phyloP scores from a whole-genome alignment of 2,888 invertebrate species.

The Tachystola acroxantha region DNA sequence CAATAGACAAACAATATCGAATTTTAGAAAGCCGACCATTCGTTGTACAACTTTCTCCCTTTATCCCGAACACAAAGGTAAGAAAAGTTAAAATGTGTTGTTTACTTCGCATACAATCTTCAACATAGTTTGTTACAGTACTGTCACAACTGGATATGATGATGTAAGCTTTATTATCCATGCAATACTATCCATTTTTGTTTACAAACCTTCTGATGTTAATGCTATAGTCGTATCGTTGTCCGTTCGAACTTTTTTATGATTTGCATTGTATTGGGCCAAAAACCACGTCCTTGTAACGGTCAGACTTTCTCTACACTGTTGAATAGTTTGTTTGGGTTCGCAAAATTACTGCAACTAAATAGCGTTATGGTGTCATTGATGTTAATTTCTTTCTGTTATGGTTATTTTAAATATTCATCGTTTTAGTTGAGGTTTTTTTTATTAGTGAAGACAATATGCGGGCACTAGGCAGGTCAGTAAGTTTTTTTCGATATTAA shows the following conservation, averaged over 20 bases:
- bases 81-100: slow-evolving; percentile 51
- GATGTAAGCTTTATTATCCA: slow-evolving; percentile 2
- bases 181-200: not conserved
- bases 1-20: slow-evolving; percentile 52
- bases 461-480: too few species aligned
- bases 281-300: slow-evolving; percentile 26
- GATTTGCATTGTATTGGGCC: slow-evolving; percentile 33
- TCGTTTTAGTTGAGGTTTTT: too few species aligned
- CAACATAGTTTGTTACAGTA: slow-evolving; percentile 5
- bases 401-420: slow-evolving; percentile 1
- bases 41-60: slow-evolving; percentile 72
- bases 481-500: too few species aligned
- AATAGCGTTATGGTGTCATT: slow-evolving; percentile 14
- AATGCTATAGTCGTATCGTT: not conserved
- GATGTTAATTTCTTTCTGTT: slow-evolving; percentile 7
- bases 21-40: slow-evolving; percentile 68
- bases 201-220: not conserved
- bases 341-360: slow-evolving; percentile 21
- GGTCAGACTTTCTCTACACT: slow-evolving; percentile 34
- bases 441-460: too few species aligned
- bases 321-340: slow-evolving; percentile 36
- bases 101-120: slow-evolving; percentile 17
- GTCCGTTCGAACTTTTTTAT: slow-evolving; percentile 36
- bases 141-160: slow-evolving; percentile 3
- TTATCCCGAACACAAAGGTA: slow-evolving; percentile 63